Evolutionary conservation across 2,113 vertebrate species (phyloP).

Genomic region (Psammodynastes pulverulentus): DNA sequence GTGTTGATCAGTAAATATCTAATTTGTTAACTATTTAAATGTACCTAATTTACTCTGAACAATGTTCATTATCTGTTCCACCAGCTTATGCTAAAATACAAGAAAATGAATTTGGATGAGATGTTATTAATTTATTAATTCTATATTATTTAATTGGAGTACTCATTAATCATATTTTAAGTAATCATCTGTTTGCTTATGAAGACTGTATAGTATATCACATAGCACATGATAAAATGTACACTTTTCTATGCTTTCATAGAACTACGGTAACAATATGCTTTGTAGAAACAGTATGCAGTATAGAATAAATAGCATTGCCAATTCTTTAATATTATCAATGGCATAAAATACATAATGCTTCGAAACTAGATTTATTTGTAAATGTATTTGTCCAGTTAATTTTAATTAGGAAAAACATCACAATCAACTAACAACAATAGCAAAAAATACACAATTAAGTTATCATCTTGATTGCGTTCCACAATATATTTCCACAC

Average conservation of each 20-base stretch:
- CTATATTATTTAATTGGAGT: not conserved
- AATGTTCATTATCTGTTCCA: not conserved
- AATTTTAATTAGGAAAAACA: constrained; percentile 71
- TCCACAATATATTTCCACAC: constrained; percentile 66
- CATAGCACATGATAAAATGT: not conserved
- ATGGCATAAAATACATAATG: constrained; percentile 67
- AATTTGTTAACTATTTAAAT: not conserved
- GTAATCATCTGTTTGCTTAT: not conserved
- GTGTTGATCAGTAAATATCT: not conserved
- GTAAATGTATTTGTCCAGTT: constrained; percentile 76
- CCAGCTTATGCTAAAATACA: not conserved
- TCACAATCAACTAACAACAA: constrained; percentile 67
- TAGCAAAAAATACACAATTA: constrained; percentile 67
- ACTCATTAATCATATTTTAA: not conserved
- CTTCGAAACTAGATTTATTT: constrained; percentile 76
- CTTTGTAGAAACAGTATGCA: not conserved
- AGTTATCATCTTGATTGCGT: constrained; percentile 56
- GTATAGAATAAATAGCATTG: not conserved
- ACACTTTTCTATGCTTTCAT: not conserved
- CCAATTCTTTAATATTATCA: constrained; percentile 44
- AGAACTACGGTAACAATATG: too few relatives aligned
- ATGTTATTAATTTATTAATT: not conserved
- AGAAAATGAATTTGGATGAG: not conserved
- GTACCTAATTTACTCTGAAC: not conserved
- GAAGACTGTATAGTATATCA: not conserved